phyloP scores from a whole-genome alignment of 2,888 invertebrate species.

The Falcaria lacertinaria region DNA sequence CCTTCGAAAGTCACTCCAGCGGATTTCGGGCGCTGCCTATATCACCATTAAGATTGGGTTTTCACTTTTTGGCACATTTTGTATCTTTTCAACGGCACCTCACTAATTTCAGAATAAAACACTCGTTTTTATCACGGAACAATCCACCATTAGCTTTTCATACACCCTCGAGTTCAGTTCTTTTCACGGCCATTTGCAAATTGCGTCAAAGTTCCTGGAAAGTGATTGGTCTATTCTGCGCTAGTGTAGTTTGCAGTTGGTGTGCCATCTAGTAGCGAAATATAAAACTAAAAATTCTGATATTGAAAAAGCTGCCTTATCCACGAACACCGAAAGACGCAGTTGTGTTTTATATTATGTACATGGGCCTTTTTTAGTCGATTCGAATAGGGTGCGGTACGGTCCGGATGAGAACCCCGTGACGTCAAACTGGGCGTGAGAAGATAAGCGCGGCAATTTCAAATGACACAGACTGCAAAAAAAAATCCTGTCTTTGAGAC shows the following conservation, averaged over 20 bases:
- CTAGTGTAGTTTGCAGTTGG: slow-evolving; percentile 48
- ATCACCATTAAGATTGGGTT: slow-evolving; percentile 76
- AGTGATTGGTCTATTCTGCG: slow-evolving; percentile 70
- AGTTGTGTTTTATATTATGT: slow-evolving; percentile 7
- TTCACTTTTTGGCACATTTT: slow-evolving; percentile 79
- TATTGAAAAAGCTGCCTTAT: slow-evolving; percentile 30
- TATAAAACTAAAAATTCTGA: slow-evolving; percentile 31
- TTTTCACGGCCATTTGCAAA: slow-evolving; percentile 81
- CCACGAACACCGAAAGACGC: not conserved
- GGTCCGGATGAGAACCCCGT: slow-evolving; percentile 68
- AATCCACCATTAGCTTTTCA: slow-evolving; percentile 72
- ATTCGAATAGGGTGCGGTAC: slow-evolving; percentile 71
- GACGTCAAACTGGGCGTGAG: slow-evolving; percentile 81
- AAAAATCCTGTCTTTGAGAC: too few relatives aligned
- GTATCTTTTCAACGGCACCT: slow-evolving; percentile 65
- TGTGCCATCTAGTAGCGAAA: slow-evolving; percentile 46
- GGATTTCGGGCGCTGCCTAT: slow-evolving; percentile 65
- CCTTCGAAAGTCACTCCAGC: slow-evolving; percentile 69
- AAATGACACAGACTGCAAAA: slow-evolving; percentile 12
- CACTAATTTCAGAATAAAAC: slow-evolving; percentile 62
- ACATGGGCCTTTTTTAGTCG: slow-evolving; percentile 39
- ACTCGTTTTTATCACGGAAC: slow-evolving; percentile 69
- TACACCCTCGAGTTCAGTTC: slow-evolving; percentile 73
- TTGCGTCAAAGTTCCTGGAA: slow-evolving; percentile 75
- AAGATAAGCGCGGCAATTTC: slow-evolving; percentile 48